Percentiles rank a stretch among this genome's conserved stretches.
Conservation (phyloP, 2,113 vertebrate genomes). For the Sturnira hondurensis region DNA sequence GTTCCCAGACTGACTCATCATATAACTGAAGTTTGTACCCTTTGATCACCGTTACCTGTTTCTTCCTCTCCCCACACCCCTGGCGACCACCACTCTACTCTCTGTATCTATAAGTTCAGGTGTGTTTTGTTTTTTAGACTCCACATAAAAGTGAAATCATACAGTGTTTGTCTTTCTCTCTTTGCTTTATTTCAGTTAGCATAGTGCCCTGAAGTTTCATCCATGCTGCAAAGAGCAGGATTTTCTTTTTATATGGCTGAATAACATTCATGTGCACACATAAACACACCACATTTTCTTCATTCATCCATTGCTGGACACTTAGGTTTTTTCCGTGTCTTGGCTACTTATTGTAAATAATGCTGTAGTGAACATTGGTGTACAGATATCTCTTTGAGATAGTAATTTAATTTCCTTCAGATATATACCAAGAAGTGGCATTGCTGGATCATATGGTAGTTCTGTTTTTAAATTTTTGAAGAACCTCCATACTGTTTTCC, state of each 20-base stretch:
- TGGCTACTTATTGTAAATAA: neutral
- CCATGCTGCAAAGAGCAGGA: neutral
- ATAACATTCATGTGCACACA: neutral
- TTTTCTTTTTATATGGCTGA: neutral
- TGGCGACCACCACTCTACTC: neutral
- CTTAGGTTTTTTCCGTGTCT: neutral
- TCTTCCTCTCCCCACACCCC: neutral
- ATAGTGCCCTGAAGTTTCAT: neutral
- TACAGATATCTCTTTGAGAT: neutral
- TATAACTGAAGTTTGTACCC: neutral
- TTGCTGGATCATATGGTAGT: neutral
- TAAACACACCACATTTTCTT: neutral
- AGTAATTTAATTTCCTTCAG: constrained; percentile 10
- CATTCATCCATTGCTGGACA: neutral
- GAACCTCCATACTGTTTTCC: neutral
- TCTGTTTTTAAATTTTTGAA: neutral
- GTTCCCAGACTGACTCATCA: neutral
- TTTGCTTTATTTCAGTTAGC: neutral
- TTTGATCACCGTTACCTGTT: neutral
- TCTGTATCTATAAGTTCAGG: neutral
- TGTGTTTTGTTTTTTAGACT: neutral
- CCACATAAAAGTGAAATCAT: neutral
- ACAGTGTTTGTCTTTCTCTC: neutral
- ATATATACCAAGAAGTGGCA: neutral
- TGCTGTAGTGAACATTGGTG: neutral